Percentiles rank a stretch among this genome's conserved stretches.
These are phyloP conservation scores for Ophion obscuratus DNA, from an alignment of 2,888 invertebrate genomes.

Conservation along the genomic window DNA sequence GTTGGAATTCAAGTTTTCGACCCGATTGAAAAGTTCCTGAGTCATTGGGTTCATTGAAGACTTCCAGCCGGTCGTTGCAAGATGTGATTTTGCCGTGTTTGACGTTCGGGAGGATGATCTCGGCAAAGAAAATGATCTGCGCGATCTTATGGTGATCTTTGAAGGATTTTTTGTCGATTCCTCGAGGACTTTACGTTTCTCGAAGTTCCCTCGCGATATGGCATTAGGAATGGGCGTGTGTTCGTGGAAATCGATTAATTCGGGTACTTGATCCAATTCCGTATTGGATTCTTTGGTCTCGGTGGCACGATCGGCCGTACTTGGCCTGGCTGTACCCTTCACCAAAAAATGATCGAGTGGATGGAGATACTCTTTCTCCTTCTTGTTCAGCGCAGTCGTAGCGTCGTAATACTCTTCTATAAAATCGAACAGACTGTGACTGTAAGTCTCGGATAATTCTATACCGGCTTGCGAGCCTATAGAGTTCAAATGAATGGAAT, in stretches of 20 bases:
- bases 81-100: not conserved
- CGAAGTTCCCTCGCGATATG: not conserved
- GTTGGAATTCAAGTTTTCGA: slow-evolving; percentile 16
- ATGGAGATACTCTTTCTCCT: slow-evolving; percentile 69
- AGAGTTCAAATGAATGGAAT: slow-evolving; percentile 78
- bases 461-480: slow-evolving; percentile 60
- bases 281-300: slow-evolving; percentile 63
- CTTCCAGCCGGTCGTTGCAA: slow-evolving; percentile 2
- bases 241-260: slow-evolving; percentile 56
- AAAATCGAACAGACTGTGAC: slow-evolving; percentile 75
- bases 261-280: slow-evolving; percentile 61
- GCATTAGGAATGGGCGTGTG: slow-evolving; percentile 26
- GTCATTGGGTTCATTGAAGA: slow-evolving; percentile 21
- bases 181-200: slow-evolving; percentile 44
- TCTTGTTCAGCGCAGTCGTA: slow-evolving; percentile 58
- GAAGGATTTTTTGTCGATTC: slow-evolving; percentile 50
- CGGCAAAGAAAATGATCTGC: slow-evolving; percentile 47
- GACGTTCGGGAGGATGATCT: slow-evolving; percentile 46
- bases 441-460: slow-evolving; percentile 66
- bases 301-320: slow-evolving; percentile 73
- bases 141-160: slow-evolving; percentile 52
- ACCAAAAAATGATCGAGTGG: slow-evolving; percentile 78
- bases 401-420: slow-evolving; percentile 72
- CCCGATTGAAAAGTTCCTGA: slow-evolving; percentile 49
- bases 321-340: slow-evolving; percentile 61